Evolutionary conservation across 2,888 invertebrate genomes (phyloP).

Genomic region (Malacosoma neustria): DNA sequence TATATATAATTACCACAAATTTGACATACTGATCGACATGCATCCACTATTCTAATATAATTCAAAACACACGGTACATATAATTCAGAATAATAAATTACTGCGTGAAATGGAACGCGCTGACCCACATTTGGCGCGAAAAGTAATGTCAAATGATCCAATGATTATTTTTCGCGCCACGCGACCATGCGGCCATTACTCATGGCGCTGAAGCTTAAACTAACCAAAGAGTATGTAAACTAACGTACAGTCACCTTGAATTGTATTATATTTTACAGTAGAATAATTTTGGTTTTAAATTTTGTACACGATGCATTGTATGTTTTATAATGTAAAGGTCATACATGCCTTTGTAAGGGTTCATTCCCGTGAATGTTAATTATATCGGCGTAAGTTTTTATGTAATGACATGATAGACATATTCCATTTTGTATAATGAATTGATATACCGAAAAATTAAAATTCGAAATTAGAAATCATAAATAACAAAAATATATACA

Average conservation of each 20-base stretch:
- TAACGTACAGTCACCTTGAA: slow-evolving; percentile 7
- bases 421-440: too few species aligned
- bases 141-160: slow-evolving; percentile 36
- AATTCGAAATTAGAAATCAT: too few species aligned
- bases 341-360: slow-evolving; percentile 1
- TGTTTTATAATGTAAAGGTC: background rate
- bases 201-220: background rate
- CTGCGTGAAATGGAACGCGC: slow-evolving; percentile 24
- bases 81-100: background rate
- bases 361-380: background rate
- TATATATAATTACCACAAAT: background rate
- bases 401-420: too few species aligned
- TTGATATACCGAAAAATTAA: too few species aligned
- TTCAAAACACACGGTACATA: too few species aligned
- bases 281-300: background rate
- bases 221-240: too few species aligned
- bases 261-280: slow-evolving; percentile 3
- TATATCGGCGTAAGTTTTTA: too few species aligned
- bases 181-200: slow-evolving; percentile 18
- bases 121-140: slow-evolving; percentile 52
- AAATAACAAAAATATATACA: too few species aligned
- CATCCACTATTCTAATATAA: background rate
- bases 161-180: slow-evolving; percentile 45
- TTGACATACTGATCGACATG: background rate
- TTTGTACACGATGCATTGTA: slow-evolving; percentile 7